Evolutionary conservation across 2,888 invertebrate species (phyloP), one percentile per base, ranked within the genome.

Genomic region (Parnassius mnemosyne): DNA sequence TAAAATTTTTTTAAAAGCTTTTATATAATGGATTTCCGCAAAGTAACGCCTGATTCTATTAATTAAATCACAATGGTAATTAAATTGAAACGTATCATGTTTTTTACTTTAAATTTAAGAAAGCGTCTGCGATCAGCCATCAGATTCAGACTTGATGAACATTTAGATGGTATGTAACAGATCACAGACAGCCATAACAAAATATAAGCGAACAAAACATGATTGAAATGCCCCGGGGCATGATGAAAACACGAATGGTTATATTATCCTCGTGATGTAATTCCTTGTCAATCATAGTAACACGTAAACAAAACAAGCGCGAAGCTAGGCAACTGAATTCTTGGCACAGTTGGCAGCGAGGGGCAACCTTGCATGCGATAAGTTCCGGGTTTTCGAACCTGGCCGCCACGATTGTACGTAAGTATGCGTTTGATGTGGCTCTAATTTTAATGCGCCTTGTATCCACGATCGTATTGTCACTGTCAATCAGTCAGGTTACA

Each of bases 331-430:
- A 55, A 55, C 58, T 46, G 55, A 62, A 57, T 62, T 49, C 58
- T 63, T 63, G 63, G 58, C 63, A 63, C 63, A 63, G 63, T 63
- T 63, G 63, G 63, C 63, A 63, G 41, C 58, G 13, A 16, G 58
- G 54, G 58, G 46, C 51, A 59, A 59, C 63, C 63, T 63, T 63
- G 58, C 58, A 49, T 59, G 58, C 58, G 50, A 34, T 25, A 53
- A 62, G 63, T 63, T 58, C 63, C 63, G 58, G 63, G 63, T 63
- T 63, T 52, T 63, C 63, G 55, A 55, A 62, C 53, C 61, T 57
- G 53, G 43, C 46, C 46, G 44, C 20, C 12, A 44, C 52, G 52
- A 34, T 54, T 60, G 34, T 51, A 16, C 12, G 49, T 20, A 34
- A 34, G 7, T 34, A 34, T 34, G 34, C 34, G 34, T 34, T 57